Conservation (phyloP, 2,113 vertebrate species). For the Penelope pileata region DNA sequence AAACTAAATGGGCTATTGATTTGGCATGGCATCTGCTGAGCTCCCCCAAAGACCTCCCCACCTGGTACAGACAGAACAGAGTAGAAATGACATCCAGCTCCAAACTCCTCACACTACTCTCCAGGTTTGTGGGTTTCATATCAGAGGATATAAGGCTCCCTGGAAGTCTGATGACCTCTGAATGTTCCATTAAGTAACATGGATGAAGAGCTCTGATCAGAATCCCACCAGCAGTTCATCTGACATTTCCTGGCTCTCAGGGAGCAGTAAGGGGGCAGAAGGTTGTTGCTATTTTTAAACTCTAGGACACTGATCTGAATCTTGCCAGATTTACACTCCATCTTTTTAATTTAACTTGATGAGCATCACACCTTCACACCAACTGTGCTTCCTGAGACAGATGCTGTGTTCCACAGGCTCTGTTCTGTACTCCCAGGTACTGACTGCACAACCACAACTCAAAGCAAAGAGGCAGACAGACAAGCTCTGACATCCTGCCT, state of each 20-base stretch:
- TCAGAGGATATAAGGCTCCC: background rate
- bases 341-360: slow-evolving; percentile 33
- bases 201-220: background rate
- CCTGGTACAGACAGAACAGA: background rate
- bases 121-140: background rate
- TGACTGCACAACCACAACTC: background rate
- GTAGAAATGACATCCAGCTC: background rate
- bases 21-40: background rate
- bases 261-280: background rate
- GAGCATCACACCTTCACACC: background rate
- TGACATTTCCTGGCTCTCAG: background rate
- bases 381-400: background rate
- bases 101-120: background rate
- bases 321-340: background rate
- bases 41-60: rapidly evolving
- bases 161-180: background rate
- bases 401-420: background rate
- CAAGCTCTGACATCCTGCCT: background rate
- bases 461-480: background rate
- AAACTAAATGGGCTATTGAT: background rate
- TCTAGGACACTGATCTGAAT: background rate
- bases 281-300: background rate
- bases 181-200: background rate
- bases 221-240: background rate
- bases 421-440: background rate